Evolutionary conservation across 2,888 invertebrate species (phyloP).

Genomic region (Acronicta psi): DNA sequence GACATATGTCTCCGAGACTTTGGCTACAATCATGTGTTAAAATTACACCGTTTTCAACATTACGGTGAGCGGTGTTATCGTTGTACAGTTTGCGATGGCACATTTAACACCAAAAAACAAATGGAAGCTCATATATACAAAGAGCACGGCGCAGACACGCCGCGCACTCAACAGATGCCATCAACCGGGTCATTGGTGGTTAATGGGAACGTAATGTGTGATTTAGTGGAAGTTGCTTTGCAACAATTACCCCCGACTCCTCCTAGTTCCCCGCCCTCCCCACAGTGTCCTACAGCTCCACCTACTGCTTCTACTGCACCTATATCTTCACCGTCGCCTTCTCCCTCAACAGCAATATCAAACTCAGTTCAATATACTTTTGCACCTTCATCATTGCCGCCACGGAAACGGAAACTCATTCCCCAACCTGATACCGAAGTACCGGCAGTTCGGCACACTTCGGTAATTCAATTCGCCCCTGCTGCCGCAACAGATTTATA

Average conservation of each 20-base stretch:
- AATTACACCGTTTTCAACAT: conserved; percentile 96
- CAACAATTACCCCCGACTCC: conserved; percentile 89
- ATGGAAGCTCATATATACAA: conserved; percentile 95
- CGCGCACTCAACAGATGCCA: conserved; percentile 75
- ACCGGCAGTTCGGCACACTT: conserved; percentile 86
- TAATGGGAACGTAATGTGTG: conserved; percentile 81
- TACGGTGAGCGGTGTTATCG: conserved; percentile 97
- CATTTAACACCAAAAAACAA: conserved; percentile 96
- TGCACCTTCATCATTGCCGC: conserved; percentile 83
- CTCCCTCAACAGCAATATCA: conserved; percentile 74
- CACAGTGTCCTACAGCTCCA: conserved; percentile 75
- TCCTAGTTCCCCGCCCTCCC: conserved; percentile 87
- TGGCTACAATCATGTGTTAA: conserved; percentile 97
- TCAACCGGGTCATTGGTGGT: conserved; percentile 70
- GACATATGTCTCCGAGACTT: conserved; percentile 97
- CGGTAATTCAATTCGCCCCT: conserved; percentile 96
- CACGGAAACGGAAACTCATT: conserved; percentile 94
- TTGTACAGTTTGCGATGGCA: conserved; percentile 97
- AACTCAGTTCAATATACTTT: conserved; percentile 70
- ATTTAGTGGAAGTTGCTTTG: conserved; percentile 81
- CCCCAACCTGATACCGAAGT: conserved; percentile 88
- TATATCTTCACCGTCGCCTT: conserved; percentile 72
- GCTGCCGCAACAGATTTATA: conserved; percentile 89
- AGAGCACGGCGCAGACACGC: conserved; percentile 87
- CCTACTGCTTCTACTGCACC: conserved; percentile 66